Evolutionary conservation across 2,888 invertebrate genomes (phyloP).

Genomic region (Plutella xylostella): DNA sequence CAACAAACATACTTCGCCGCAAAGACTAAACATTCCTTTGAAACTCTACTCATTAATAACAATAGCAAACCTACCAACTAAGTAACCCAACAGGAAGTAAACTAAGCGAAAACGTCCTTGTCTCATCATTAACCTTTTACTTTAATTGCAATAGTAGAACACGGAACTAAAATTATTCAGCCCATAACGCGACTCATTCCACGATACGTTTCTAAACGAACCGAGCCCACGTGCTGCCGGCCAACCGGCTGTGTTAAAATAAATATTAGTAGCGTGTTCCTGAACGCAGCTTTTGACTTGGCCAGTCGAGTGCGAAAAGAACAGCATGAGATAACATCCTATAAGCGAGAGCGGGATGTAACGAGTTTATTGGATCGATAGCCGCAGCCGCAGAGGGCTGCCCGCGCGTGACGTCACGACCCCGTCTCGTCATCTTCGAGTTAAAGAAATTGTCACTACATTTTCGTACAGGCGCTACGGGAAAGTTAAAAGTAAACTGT

Average conservation of each 20-base stretch:
- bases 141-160: no score
- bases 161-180: no score
- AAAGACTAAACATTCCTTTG: no score
- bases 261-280: conserved; percentile 68
- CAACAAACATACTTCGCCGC: no score
- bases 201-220: neutral
- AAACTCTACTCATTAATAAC: no score
- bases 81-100: no score
- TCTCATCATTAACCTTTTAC: no score
- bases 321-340: conserved; percentile 32
- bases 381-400: conserved; percentile 68
- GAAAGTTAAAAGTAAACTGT: no score
- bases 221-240: conserved; percentile 54
- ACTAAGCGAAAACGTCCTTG: no score
- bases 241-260: conserved; percentile 63
- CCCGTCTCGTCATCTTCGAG: conserved; percentile 66
- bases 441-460: conserved; percentile 62
- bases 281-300: conserved; percentile 55
- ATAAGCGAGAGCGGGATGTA: conserved; percentile 46
- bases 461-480: conserved; percentile 40
- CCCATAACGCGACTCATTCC: neutral
- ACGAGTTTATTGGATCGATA: conserved; percentile 61
- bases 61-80: no score
- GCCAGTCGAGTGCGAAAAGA: conserved; percentile 40
- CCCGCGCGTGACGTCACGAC: conserved; percentile 61